These are phyloP conservation scores for Haliclystus octoradiatus DNA, from an alignment of 30 jellyfish, hydroid and myxozoan genomes.

Conservation along the genomic window DNA sequence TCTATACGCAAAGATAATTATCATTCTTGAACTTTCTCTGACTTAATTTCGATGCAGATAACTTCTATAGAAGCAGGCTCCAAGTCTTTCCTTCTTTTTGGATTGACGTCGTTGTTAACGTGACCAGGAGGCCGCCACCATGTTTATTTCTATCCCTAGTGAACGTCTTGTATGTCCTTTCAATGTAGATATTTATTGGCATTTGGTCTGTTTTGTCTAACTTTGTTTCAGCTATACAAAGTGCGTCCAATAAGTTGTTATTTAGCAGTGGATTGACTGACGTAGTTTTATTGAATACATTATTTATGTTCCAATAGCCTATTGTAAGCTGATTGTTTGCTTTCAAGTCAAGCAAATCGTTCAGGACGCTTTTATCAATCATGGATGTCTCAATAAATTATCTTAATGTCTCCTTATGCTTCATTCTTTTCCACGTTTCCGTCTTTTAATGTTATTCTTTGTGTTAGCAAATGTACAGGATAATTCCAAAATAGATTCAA, in stretches of 20 bases:
- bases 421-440: too few relatives aligned
- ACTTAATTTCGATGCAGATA: not conserved
- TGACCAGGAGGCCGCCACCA: not conserved
- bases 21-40: not conserved
- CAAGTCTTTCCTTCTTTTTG: not conserved
- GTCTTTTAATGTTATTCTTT: too few relatives aligned
- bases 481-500: too few relatives aligned
- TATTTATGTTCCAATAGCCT: not conserved
- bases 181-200: not conserved
- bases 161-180: not conserved
- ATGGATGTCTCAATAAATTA: too few relatives aligned
- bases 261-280: not conserved
- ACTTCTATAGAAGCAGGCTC: not conserved
- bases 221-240: not conserved
- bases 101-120: not conserved
- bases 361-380: too few relatives aligned
- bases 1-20: not conserved
- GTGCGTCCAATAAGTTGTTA: not conserved
- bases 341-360: not conserved
- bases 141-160: not conserved
- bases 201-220: not conserved
- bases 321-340: not conserved
- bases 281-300: not conserved
- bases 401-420: too few relatives aligned
- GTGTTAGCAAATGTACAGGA: too few relatives aligned